Percentiles rank a stretch among this genome's conserved stretches.
phyloP scores from a whole-genome alignment of 2,797 vertebrate genomes.

The Choloepus didactylus region DNA sequence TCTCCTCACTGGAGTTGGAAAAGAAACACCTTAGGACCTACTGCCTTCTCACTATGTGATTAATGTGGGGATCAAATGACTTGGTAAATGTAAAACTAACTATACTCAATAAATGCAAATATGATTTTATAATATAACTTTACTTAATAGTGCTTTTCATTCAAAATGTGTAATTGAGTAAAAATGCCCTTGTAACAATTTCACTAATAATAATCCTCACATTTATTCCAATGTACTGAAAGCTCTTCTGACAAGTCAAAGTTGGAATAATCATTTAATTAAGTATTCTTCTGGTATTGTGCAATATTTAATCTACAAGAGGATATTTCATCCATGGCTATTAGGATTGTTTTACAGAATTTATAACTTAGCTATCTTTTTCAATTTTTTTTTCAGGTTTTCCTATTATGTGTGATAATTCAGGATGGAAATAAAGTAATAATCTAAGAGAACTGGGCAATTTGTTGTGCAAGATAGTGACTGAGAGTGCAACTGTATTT shows the following conservation, averaged over 20 bases:
- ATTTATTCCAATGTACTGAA: background rate
- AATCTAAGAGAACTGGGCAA: background rate
- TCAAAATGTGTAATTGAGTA: slow-evolving; percentile 2
- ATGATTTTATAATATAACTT: background rate
- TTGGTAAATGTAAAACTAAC: background rate
- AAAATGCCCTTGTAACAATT: background rate
- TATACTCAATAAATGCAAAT: background rate
- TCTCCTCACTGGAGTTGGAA: background rate
- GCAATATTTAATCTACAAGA: background rate
- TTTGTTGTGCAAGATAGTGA: background rate
- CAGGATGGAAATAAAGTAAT: slow-evolving; percentile 5
- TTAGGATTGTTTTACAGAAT: background rate
- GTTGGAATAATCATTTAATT: slow-evolving; percentile 1
- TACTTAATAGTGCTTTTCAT: background rate
- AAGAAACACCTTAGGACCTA: background rate
- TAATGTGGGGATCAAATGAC: background rate
- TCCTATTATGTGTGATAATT: background rate
- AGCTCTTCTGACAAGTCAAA: background rate
- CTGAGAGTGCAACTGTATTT: background rate
- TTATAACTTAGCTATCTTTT: background rate
- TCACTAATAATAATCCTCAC: background rate
- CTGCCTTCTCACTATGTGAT: background rate
- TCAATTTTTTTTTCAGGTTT: slow-evolving; percentile 2
- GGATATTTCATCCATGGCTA: background rate
- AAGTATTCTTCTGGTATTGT: background rate